Conservation (phyloP, 2,113 vertebrate species). For the Callithrix jacchus region DNA sequence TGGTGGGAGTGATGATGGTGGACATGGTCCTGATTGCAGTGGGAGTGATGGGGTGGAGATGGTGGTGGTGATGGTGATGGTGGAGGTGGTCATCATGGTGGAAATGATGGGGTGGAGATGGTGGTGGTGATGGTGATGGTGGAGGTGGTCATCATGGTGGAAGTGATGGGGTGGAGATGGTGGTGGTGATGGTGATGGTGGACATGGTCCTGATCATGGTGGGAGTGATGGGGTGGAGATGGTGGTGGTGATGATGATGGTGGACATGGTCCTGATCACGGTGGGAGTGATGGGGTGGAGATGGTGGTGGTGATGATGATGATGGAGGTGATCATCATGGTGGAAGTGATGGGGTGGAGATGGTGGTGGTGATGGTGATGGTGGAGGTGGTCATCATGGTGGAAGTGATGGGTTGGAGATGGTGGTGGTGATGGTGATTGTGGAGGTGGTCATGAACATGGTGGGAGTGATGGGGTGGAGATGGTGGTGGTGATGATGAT, state of each 20-base stretch:
- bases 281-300: neutral
- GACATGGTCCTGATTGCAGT: too few relatives aligned
- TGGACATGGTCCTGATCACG: rapidly evolving
- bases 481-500: too few relatives aligned
- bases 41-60: neutral
- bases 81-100: neutral
- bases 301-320: neutral
- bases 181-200: neutral
- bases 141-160: neutral
- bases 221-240: neutral
- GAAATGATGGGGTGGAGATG: too few relatives aligned
- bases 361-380: neutral
- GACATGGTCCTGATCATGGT: too few relatives aligned
- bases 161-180: too few relatives aligned
- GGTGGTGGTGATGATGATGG: neutral
- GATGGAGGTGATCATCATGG: neutral
- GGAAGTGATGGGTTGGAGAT: too few relatives aligned
- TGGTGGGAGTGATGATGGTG: neutral
- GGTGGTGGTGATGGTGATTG: neutral
- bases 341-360: neutral
- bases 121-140: too few relatives aligned
- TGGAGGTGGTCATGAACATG: neutral
- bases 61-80: too few relatives aligned
- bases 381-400: too few relatives aligned
- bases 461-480: too few relatives aligned